Evolutionary conservation across 2,797 vertebrate genomes (phyloP).

Genomic region (Lateolabrax maculatus): DNA sequence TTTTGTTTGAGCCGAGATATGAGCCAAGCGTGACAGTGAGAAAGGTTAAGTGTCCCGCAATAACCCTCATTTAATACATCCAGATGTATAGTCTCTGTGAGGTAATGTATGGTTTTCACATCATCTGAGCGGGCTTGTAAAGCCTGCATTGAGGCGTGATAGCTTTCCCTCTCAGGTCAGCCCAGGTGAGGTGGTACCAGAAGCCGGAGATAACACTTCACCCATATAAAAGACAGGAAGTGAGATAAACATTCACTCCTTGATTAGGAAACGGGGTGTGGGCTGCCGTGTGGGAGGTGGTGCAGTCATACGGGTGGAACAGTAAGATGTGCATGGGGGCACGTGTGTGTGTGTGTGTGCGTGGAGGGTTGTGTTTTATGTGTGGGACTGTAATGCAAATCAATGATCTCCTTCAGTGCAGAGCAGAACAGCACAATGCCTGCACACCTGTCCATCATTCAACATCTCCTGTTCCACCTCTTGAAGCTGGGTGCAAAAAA

Average conservation of each 20-base stretch:
- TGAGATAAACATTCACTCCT: conserved; percentile 74
- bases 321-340: conserved; percentile 60
- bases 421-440: conserved; percentile 79
- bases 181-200: conserved; percentile 70
- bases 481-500: conserved; percentile 57
- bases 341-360: conserved; percentile 32
- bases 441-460: conserved; percentile 85
- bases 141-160: conserved; percentile 45
- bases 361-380: conserved; percentile 63
- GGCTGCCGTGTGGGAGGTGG: conserved; percentile 72
- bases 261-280: conserved; percentile 70
- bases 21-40: conserved; percentile 36
- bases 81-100: conserved; percentile 44
- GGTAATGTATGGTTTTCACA: conserved; percentile 51
- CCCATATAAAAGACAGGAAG: conserved; percentile 79
- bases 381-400: conserved; percentile 80
- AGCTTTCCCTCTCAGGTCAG: conserved; percentile 76
- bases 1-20: conserved; percentile 56
- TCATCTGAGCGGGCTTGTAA: conserved; percentile 49
- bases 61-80: conserved; percentile 54
- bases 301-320: conserved; percentile 76
- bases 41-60: conserved; percentile 55
- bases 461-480: conserved; percentile 79
- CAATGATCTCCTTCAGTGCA: conserved; percentile 82
- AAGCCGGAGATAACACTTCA: conserved; percentile 69